A percentile compares a stretch with the other conserved stretches of the same genome.
These are phyloP conservation scores for Rhinichthys osculus DNA, from an alignment of 2,797 vertebrate species.

Conservation along the genomic window DNA sequence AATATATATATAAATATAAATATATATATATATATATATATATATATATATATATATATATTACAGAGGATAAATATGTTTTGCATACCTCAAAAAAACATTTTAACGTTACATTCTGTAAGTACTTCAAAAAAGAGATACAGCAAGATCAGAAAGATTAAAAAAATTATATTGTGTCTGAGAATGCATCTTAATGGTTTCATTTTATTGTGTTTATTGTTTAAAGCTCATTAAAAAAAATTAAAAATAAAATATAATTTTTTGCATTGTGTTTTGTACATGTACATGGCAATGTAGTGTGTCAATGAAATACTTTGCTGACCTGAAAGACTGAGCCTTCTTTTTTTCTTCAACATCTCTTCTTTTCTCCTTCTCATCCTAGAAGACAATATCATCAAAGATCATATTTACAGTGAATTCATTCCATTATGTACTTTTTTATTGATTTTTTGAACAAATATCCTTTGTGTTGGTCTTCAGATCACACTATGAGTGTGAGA, in stretches of 20 bases:
- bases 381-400: background rate
- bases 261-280: background rate
- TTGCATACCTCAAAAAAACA: background rate
- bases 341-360: constrained; percentile 57
- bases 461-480: constrained; percentile 58
- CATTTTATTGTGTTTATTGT: background rate
- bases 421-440: background rate
- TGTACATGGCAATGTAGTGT: background rate
- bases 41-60: too few relatives aligned
- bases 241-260: background rate
- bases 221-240: background rate
- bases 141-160: background rate
- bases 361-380: constrained; percentile 61
- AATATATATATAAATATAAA: too few relatives aligned
- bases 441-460: background rate
- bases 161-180: background rate
- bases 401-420: background rate
- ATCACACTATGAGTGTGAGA: constrained; percentile 60
- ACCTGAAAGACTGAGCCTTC: constrained; percentile 70
- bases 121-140: background rate
- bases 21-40: too few relatives aligned
- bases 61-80: background rate
- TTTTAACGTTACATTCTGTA: background rate
- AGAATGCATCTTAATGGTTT: background rate
- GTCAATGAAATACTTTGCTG: constrained; percentile 51